These are phyloP conservation scores for Vanessa tameamea DNA, from an alignment of 1,140 invertebrate species.

Conservation along the genomic window DNA sequence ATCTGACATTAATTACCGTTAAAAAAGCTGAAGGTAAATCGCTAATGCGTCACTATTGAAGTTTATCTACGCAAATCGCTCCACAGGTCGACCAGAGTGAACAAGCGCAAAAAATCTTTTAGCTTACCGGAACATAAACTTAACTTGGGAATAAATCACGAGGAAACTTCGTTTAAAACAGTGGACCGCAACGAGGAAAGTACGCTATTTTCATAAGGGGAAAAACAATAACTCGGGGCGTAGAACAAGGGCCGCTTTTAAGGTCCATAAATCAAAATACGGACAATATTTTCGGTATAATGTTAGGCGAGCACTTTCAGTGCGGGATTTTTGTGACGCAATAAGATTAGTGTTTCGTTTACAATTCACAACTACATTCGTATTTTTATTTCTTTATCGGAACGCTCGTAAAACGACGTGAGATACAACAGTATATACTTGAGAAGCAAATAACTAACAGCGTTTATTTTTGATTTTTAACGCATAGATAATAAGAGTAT, in stretches of 20 bases:
- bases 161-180: conserved; percentile 58
- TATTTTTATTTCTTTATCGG: conserved; percentile 62
- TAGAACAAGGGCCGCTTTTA: conserved; percentile 71
- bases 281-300: conserved; percentile 72
- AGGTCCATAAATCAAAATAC: conserved; percentile 77
- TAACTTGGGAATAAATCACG: conserved; percentile 59
- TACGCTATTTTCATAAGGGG: conserved; percentile 73
- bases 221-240: conserved; percentile 76
- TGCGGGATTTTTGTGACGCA: conserved; percentile 69
- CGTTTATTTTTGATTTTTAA: too few relatives aligned
- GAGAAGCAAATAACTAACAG: background rate
- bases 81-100: conserved; percentile 30
- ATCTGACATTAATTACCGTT: too few relatives aligned
- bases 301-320: conserved; percentile 62
- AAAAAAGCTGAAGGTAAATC: background rate
- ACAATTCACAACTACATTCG: conserved; percentile 67
- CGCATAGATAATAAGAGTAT: too few relatives aligned
- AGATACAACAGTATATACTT: conserved; percentile 18
- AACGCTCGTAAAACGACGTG: conserved; percentile 51
- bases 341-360: conserved; percentile 76
- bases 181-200: conserved; percentile 61
- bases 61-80: conserved; percentile 15
- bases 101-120: conserved; percentile 32
- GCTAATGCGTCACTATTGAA: conserved; percentile 3
- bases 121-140: conserved; percentile 38